phyloP scores from a whole-genome alignment of 53 echinoderm and acorn worm genomes.

The Echinarachnius parma region DNA sequence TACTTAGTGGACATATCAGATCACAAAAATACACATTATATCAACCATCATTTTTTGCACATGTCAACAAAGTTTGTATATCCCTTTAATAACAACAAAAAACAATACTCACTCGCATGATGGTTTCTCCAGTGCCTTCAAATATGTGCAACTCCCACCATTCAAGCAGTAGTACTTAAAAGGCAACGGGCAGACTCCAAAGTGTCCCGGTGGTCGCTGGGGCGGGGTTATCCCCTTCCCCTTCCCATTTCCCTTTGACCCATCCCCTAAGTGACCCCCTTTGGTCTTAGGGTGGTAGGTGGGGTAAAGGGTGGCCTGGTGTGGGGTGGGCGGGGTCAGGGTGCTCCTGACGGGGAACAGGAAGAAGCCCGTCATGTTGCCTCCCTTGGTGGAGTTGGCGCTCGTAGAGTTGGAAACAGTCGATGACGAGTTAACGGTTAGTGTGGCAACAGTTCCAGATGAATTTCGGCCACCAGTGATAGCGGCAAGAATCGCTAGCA shows the following conservation, averaged over 20 bases:
- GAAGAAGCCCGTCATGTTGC: conserved; percentile 30
- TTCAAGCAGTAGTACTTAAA: conserved; percentile 69
- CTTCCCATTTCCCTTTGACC: no score
- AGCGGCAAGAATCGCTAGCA: no score
- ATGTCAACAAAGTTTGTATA: no score
- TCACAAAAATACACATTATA: no score
- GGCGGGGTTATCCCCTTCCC: conserved; percentile 16
- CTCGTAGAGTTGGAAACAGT: no score
- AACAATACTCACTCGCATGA: conserved; percentile 66
- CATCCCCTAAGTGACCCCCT: conserved; percentile 22
- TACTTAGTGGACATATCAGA: no score
- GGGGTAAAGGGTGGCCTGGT: conserved; percentile 1
- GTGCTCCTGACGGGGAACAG: conserved; percentile 27
- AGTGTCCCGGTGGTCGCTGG: conserved; percentile 41
- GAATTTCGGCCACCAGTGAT: neutral
- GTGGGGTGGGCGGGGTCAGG: conserved; percentile 17
- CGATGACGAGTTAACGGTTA: neutral
- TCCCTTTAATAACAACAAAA: no score
- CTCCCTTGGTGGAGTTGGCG: no score
- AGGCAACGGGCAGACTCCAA: conserved; percentile 54
- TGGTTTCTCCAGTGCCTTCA: conserved; percentile 45
- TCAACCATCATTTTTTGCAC: no score
- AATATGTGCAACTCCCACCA: conserved; percentile 69
- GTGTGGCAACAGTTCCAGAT: neutral
- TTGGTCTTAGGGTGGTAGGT: conserved; percentile 9